phyloP scores from a whole-genome alignment of 2,797 vertebrate genomes.

The Cyclura pinguis region DNA sequence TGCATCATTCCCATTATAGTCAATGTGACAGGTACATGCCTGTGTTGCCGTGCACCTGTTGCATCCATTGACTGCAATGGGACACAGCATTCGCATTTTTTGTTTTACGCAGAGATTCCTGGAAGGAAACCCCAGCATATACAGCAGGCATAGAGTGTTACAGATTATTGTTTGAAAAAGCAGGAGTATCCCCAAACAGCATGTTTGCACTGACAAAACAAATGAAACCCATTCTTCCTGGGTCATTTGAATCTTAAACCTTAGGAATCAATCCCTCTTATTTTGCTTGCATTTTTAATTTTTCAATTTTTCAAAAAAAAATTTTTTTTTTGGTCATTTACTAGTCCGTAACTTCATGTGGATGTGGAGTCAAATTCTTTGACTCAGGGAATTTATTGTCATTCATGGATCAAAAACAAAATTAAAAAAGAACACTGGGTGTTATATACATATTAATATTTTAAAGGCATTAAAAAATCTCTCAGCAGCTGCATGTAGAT shows the following conservation, averaged over 20 bases:
- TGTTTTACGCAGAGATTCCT: too few relatives aligned
- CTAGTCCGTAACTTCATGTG: neutral
- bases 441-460: neutral
- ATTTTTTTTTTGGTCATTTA: neutral
- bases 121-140: too few relatives aligned
- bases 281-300: slow-evolving; percentile 5
- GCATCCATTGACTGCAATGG: too few relatives aligned
- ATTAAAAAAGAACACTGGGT: neutral
- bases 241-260: neutral
- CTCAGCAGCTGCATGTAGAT: neutral
- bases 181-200: neutral
- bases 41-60: too few relatives aligned
- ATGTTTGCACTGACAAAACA: neutral
- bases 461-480: neutral
- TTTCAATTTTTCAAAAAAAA: too few relatives aligned
- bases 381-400: neutral
- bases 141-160: too few relatives aligned
- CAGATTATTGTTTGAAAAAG: too few relatives aligned
- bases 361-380: too few relatives aligned
- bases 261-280: neutral
- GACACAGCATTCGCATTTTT: too few relatives aligned
- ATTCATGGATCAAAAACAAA: neutral
- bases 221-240: neutral
- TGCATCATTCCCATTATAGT: too few relatives aligned
- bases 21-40: too few relatives aligned